Percentiles rank a stretch among this genome's conserved stretches.
Evolutionary conservation across 1,140 invertebrate species (phyloP).

Genomic region (Brachionus sp.): DNA sequence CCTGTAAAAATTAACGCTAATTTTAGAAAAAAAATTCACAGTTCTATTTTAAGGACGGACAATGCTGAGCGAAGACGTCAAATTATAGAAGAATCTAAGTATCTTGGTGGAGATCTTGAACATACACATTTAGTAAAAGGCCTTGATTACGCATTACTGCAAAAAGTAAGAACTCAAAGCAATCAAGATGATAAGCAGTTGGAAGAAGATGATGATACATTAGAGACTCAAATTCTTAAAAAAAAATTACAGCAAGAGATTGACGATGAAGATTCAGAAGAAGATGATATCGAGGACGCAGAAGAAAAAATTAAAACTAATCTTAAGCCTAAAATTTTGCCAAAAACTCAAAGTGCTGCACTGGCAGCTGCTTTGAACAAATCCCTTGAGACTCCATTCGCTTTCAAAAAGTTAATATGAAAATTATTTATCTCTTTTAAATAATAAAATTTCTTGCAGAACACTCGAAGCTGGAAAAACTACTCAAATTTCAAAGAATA

Average conservation of each 20-base stretch:
- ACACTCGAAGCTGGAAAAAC: constrained; percentile 62
- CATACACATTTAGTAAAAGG: constrained; percentile 99
- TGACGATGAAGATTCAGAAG: constrained; percentile 73
- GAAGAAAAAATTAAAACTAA: constrained; percentile 28
- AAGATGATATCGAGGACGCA: constrained; percentile 22
- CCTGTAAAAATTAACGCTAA: constrained; percentile 65
- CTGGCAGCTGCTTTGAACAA: constrained; percentile 34
- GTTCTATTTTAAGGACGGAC: constrained; percentile 51
- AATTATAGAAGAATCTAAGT: constrained; percentile 98
- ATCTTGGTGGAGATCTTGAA: constrained; percentile 99
- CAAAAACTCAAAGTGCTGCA: neutral
- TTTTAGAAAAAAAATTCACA: neutral
- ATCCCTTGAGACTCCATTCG: neutral
- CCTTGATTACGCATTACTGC: constrained; percentile 95
- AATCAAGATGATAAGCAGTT: neutral
- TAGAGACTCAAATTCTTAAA: neutral
- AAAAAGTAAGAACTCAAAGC: constrained; percentile 70
- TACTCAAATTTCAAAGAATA: constrained; percentile 48
- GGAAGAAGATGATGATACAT: neutral
- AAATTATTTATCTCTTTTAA: neutral
- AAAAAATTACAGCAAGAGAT: constrained; percentile 67
- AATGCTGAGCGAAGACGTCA: constrained; percentile 89
- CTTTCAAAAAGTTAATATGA: constrained; percentile 24
- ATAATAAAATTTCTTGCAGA: neutral
- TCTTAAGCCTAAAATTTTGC: constrained; percentile 24